Percentiles rank a stretch among this genome's conserved stretches.
Evolutionary conservation across 2,113 vertebrate species (phyloP).

Genomic region (Hiodon alosoides): DNA sequence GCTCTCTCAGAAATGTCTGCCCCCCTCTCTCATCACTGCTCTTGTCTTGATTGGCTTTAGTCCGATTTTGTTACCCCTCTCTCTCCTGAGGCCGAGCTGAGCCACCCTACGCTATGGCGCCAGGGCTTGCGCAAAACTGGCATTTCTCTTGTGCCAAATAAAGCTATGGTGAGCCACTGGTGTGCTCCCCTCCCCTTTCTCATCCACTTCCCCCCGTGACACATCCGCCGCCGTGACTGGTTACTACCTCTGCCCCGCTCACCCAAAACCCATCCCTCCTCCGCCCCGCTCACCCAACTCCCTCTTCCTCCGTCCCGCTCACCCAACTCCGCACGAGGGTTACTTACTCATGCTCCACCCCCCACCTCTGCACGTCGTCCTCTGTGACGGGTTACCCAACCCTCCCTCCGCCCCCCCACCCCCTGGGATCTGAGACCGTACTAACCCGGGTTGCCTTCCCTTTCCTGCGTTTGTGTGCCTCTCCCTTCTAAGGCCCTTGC

Average conservation of each 20-base stretch:
- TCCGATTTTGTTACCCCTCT: conserved; percentile 88
- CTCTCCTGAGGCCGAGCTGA: conserved; percentile 81
- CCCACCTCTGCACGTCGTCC: no score
- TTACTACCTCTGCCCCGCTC: background rate
- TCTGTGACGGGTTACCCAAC: no score
- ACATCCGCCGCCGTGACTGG: background rate
- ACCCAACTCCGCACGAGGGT: no score
- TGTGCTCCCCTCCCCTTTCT: conserved; percentile 51
- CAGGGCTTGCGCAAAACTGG: conserved; percentile 99
- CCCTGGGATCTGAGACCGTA: background rate
- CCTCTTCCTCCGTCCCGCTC: background rate
- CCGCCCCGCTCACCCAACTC: background rate
- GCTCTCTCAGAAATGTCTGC: conserved; percentile 36
- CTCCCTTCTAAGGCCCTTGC: no score
- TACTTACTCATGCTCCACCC: no score
- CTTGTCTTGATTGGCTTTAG: conserved; percentile 87
- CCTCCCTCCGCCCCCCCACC: background rate
- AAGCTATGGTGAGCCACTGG: conserved; percentile 89
- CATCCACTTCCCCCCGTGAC: background rate
- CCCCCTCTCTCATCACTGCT: conserved; percentile 61
- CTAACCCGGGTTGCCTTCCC: background rate
- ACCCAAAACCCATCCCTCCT: no score
- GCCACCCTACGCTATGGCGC: conserved; percentile 97
- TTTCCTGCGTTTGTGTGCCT: no score
- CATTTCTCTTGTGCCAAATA: conserved; percentile 97